Percentiles rank a stretch among this genome's conserved stretches.
Conservation (phyloP, 2,888 invertebrate genomes). For the Oxytorus armatus region DNA sequence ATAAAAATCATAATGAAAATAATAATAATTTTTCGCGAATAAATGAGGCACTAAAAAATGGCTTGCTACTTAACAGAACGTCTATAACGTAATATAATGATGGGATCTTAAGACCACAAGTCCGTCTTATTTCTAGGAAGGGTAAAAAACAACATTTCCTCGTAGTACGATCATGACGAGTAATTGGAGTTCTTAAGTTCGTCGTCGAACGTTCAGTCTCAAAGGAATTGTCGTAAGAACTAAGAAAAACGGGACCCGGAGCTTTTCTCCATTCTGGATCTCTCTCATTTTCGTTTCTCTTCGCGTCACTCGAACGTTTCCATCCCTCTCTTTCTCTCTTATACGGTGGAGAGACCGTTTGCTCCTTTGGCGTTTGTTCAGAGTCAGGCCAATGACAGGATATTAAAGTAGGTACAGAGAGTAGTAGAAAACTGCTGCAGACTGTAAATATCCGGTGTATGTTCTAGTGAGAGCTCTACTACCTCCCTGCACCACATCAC, state of each 20-base stretch:
- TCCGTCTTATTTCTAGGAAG: slow-evolving; percentile 8
- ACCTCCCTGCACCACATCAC: slow-evolving; percentile 32
- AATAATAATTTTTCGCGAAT: neutral
- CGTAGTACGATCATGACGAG: slow-evolving; percentile 31
- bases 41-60: neutral
- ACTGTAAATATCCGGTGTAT: slow-evolving; percentile 80
- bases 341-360: slow-evolving; percentile 33
- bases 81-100: slow-evolving; percentile 23
- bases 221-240: slow-evolving; percentile 48
- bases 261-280: slow-evolving; percentile 5
- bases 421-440: slow-evolving; percentile 75
- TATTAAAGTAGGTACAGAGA: slow-evolving; percentile 80
- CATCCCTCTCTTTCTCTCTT: neutral
- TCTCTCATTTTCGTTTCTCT: slow-evolving; percentile 10
- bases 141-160: no score
- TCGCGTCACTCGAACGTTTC: neutral
- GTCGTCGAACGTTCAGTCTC: slow-evolving; percentile 27
- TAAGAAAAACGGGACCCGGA: slow-evolving; percentile 28
- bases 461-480: slow-evolving; percentile 59
- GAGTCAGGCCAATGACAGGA: slow-evolving; percentile 78
- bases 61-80: slow-evolving; percentile 1
- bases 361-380: slow-evolving; percentile 76
- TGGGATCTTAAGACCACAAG: slow-evolving; percentile 9
- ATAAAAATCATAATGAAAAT: slow-evolving; percentile 2
- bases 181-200: slow-evolving; percentile 41